phyloP scores from a whole-genome alignment of 2,888 invertebrate species.

The Sclerodermus sp. region DNA sequence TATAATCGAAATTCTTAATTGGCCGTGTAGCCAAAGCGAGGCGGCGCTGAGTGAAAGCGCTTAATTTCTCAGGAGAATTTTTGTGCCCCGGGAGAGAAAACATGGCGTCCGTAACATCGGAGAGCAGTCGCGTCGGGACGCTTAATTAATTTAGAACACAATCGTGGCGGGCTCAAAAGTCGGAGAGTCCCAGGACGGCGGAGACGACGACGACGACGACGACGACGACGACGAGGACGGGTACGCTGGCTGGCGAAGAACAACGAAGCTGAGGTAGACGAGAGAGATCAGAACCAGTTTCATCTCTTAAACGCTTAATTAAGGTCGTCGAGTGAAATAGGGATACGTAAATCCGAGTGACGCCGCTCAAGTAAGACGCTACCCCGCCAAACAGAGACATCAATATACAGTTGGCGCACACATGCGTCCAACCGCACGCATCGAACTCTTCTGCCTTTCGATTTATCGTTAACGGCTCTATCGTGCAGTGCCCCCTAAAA shows the following conservation, averaged over 20 bases:
- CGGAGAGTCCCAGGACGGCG: conserved; percentile 5
- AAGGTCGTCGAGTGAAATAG: conserved; percentile 44
- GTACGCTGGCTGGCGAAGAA: conserved; percentile 9
- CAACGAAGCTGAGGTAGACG: conserved; percentile 15
- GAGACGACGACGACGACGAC: conserved; percentile 3
- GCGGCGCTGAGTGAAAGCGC: no score
- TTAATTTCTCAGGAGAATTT: no score
- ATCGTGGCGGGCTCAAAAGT: conserved; percentile 22
- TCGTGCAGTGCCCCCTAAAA: conserved; percentile 44
- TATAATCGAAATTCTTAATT: no score
- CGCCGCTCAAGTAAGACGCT: conserved; percentile 42
- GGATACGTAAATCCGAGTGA: conserved; percentile 49
- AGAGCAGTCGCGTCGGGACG: neutral
- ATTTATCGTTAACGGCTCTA: conserved; percentile 57
- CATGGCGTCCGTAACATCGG: neutral
- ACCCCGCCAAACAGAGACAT: conserved; percentile 25
- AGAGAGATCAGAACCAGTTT: conserved; percentile 51
- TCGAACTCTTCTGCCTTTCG: conserved; percentile 40
- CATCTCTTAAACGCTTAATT: conserved; percentile 58
- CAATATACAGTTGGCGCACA: conserved; percentile 13
- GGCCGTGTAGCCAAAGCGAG: no score
- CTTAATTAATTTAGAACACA: conserved; percentile 25
- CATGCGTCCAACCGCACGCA: conserved; percentile 11
- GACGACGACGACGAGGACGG: conserved; percentile 10
- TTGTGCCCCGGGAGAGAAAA: no score